Percentiles rank a stretch among this genome's conserved stretches.
These are phyloP conservation scores for Callipepla squamata DNA, from an alignment of 2,113 vertebrate species.

Conservation along the genomic window DNA sequence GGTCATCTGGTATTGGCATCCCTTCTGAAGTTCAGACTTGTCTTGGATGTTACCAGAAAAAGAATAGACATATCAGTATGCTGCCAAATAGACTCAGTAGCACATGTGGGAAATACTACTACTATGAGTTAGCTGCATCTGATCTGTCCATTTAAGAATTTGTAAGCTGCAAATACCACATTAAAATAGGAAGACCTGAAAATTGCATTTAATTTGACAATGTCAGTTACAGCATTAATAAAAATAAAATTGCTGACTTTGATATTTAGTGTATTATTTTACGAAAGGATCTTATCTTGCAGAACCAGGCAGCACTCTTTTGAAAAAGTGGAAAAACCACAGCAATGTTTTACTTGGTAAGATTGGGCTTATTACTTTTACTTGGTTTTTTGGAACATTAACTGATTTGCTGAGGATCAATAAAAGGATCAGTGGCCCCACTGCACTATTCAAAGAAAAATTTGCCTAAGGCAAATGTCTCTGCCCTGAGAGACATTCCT, in stretches of 20 bases:
- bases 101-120: neutral
- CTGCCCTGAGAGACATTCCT: neutral
- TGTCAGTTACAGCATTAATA: neutral
- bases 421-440: neutral
- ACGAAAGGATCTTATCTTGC: neutral
- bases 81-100: neutral
- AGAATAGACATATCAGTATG: neutral
- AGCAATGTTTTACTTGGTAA: neutral
- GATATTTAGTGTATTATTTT: neutral
- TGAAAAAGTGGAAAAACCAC: neutral
- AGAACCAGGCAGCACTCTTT: neutral
- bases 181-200: slow-evolving; percentile 20
- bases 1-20: neutral
- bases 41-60: neutral
- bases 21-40: neutral
- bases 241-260: neutral
- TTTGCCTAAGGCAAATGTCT: neutral
- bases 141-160: neutral
- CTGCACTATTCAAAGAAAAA: neutral
- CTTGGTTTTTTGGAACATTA: neutral
- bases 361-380: neutral
- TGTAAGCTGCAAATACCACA: neutral
- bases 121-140: neutral
- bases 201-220: neutral
- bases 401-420: neutral